A percentile compares a stretch with the other conserved stretches of the same genome.
phyloP scores from a whole-genome alignment of 2,797 vertebrate genomes.

The Propithecus deckenii region DNA sequence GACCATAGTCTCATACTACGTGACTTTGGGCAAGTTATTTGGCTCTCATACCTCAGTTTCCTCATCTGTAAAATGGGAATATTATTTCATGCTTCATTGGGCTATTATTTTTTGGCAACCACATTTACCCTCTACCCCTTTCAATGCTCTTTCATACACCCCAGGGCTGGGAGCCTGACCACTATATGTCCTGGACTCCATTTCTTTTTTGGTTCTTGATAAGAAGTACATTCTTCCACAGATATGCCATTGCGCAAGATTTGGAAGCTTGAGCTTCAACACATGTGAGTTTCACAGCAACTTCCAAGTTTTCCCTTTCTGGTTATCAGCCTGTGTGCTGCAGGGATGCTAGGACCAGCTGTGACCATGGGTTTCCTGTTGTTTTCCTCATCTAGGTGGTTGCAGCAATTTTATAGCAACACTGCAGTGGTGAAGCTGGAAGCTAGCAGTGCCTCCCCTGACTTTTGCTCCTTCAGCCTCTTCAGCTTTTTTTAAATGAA shows the following conservation, averaged over 20 bases:
- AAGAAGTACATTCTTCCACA: background rate
- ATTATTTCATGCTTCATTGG: background rate
- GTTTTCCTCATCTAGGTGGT: background rate
- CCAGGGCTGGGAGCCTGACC: background rate
- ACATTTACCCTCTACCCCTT: background rate
- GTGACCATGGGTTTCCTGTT: background rate
- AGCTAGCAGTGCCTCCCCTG: background rate
- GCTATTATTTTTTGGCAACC: background rate
- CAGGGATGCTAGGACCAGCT: background rate
- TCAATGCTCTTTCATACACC: background rate
- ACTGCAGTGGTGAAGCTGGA: background rate
- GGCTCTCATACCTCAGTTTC: background rate
- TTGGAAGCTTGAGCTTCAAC: background rate
- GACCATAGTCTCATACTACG: background rate
- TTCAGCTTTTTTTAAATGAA: background rate
- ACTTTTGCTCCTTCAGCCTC: background rate
- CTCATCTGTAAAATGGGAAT: background rate
- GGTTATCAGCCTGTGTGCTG: background rate
- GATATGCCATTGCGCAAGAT: background rate
- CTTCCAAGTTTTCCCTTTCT: background rate
- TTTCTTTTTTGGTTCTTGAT: background rate
- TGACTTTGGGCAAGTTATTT: background rate
- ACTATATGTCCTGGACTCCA: background rate
- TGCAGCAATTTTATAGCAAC: background rate
- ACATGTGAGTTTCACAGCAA: conserved; percentile 13